phyloP scores from a whole-genome alignment of 2,113 vertebrate genomes.

The Psilopsiagon aurifrons region DNA sequence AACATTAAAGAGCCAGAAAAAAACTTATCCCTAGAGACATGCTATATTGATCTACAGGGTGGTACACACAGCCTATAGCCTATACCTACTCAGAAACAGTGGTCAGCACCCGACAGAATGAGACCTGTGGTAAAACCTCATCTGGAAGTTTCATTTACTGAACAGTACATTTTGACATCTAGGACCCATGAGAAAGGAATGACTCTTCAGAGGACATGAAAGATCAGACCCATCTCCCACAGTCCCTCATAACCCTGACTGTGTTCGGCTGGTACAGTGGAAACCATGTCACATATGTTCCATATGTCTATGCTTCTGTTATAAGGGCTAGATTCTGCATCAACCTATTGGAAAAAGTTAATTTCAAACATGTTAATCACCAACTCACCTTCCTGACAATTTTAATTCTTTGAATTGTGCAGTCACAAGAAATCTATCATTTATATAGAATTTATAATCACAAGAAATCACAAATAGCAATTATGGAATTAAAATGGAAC shows the following conservation, averaged over 20 bases:
- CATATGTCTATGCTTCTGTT: neutral
- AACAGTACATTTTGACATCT: neutral
- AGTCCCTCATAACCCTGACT: neutral
- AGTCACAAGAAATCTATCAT: neutral
- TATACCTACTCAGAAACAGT: neutral
- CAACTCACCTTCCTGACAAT: neutral
- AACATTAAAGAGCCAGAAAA: neutral
- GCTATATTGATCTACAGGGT: neutral
- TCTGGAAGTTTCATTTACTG: neutral
- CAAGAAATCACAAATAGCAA: neutral
- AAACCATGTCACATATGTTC: neutral
- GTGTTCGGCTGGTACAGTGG: neutral
- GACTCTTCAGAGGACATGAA: neutral
- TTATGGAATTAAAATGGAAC: neutral
- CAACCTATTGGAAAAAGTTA: neutral
- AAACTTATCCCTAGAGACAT: neutral
- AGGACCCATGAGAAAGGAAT: neutral
- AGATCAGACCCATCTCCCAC: neutral
- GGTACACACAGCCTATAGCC: neutral
- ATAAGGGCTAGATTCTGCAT: neutral
- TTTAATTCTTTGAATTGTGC: neutral
- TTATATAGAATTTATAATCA: neutral
- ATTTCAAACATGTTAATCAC: neutral
- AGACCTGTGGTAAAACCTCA: neutral
- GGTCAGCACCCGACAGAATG: rapidly evolving